Evolutionary conservation across 2,888 invertebrate genomes (phyloP).

Genomic region (Sceliomorpha sp.): DNA sequence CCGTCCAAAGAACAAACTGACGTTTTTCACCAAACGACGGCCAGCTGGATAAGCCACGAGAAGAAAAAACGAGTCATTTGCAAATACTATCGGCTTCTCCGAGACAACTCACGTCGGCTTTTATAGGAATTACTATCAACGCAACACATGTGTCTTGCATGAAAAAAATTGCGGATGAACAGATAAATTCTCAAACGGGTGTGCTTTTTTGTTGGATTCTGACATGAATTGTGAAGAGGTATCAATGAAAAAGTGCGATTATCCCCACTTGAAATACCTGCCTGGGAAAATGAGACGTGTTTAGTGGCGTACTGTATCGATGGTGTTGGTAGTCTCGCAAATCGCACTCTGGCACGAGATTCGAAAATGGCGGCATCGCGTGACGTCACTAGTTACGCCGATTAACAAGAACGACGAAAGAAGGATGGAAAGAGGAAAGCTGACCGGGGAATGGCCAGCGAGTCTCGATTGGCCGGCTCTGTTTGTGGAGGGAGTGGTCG

Average conservation of each 20-base stretch:
- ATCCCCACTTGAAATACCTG: conserved; percentile 36
- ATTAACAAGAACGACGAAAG: conserved; percentile 54
- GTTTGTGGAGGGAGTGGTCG: conserved; percentile 77
- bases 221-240: conserved; percentile 38
- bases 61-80: conserved; percentile 11
- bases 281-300: conserved; percentile 41
- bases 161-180: conserved; percentile 29
- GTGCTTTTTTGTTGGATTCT: conserved; percentile 25
- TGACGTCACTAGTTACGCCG: conserved; percentile 70
- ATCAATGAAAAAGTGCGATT: conserved; percentile 47
- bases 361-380: conserved; percentile 75
- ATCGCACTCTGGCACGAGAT: conserved; percentile 73
- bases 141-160: conserved; percentile 20
- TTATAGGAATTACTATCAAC: conserved; percentile 28
- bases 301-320: conserved; percentile 45
- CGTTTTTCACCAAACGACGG: too few species aligned
- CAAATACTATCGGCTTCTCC: conserved; percentile 16
- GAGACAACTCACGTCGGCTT: conserved; percentile 17
- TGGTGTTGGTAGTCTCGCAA: conserved; percentile 51
- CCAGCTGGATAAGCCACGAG: too few species aligned
- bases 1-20: too few species aligned
- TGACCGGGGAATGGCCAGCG: conserved; percentile 73
- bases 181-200: conserved; percentile 35
- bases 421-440: conserved; percentile 61
- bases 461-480: conserved; percentile 75